Evolutionary conservation across 2,888 invertebrate species (phyloP), one percentile per base, ranked within the genome.

Genomic region (Scrobipalpa costella): DNA sequence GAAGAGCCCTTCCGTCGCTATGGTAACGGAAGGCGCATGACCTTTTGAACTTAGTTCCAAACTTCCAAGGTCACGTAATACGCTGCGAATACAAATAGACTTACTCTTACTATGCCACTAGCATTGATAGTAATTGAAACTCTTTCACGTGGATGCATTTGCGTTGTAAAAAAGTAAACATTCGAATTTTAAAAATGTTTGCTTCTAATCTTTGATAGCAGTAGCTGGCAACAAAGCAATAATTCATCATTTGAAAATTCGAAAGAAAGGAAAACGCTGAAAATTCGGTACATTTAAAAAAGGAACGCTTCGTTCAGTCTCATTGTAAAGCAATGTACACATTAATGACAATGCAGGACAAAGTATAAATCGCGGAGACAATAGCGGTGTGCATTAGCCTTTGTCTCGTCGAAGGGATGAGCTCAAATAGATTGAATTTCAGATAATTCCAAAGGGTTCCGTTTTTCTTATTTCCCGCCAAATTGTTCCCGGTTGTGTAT

Each of bases 371-470:
- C 88, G 79, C 76, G 73, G 73, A 84, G 83, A 90, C 90, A 90
- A 90, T 86, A 77, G 84, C 75, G 73, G 71, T 78, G 75, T 75
- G 81, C 81, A 85, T 85, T 85, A 85, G 84, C 86, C 85, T 85
- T 86, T 87, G 88, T 85, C 78, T 78, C 82, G 81, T 84, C 85
- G 87, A 87, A 85, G 83, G 84, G 84, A 84, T 81, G 83, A 80
- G 81, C 85, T 84, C 84, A 85, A 87, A 87, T 86, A 89, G 87
- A 88, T 89, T 86, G 88, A 86, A 88, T 86, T 84, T 83, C 81
- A 85, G 88, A 89, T 90, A 89, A 88, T 86, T 82, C 84, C 78
- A 78, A 80, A 81, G 80, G 80, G 83, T 79, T 79, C 73, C 71
- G 71, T 75, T 83, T 81, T 86, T 88, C 86, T 85, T 86, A 83